These are phyloP conservation scores for Corvus moneduloides DNA, from an alignment of 2,113 vertebrate genomes.

Conservation along the genomic window DNA sequence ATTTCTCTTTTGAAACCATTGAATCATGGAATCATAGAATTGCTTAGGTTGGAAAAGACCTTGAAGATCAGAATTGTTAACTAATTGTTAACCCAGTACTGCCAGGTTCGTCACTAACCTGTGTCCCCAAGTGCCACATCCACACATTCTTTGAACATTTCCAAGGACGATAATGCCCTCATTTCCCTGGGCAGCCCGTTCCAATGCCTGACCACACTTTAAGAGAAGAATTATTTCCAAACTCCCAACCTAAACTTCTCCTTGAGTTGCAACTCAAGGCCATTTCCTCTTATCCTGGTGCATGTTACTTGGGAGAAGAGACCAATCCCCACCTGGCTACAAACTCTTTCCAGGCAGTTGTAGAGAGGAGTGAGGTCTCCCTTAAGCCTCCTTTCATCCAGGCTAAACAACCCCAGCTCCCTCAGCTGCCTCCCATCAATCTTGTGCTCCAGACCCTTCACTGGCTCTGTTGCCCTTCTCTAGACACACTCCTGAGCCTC, in stretches of 20 bases:
- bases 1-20: background rate
- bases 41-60: background rate
- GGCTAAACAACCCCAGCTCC: background rate
- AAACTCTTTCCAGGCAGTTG: background rate
- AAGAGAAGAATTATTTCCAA: background rate
- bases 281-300: background rate
- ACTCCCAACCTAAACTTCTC: background rate
- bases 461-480: background rate
- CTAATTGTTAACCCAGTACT: background rate
- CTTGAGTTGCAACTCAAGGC: background rate
- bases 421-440: background rate
- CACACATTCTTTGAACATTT: background rate
- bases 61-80: background rate
- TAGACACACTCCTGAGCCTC: background rate
- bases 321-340: background rate
- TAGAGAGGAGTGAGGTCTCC: background rate
- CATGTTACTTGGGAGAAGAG: background rate
- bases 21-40: background rate
- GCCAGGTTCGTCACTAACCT: background rate
- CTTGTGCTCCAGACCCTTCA: background rate
- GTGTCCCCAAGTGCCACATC: background rate
- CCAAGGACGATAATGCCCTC: fast-evolving
- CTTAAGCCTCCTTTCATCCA: background rate
- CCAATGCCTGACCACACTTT: background rate
- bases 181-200: background rate